Evolutionary conservation across 2,797 vertebrate genomes (phyloP).

Genomic region (Sardinella longiceps): DNA sequence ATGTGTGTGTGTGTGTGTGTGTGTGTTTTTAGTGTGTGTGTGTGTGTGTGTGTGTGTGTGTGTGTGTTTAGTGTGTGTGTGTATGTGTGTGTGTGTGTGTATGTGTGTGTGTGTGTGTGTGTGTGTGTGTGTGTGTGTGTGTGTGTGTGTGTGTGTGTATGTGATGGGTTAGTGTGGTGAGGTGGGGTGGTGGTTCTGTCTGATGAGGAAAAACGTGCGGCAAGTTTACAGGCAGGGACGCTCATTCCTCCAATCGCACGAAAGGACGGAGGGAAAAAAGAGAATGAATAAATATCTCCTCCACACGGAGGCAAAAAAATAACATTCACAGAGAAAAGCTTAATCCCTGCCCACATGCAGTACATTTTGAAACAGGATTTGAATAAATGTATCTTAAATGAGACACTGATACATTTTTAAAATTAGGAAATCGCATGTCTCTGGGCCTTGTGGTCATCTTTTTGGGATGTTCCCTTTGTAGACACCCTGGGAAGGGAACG

Average conservation of each 20-base stretch:
- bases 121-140: neutral
- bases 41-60: slow-evolving; percentile 3
- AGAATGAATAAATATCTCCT: slow-evolving; percentile 25
- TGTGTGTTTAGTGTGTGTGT: neutral
- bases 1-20: neutral
- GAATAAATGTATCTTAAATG: slow-evolving; percentile 26
- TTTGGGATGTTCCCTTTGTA: neutral
- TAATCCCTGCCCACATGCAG: slow-evolving; percentile 25
- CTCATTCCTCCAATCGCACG: neutral
- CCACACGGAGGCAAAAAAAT: slow-evolving; percentile 8
- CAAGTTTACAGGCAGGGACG: slow-evolving; percentile 1
- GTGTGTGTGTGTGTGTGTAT: neutral
- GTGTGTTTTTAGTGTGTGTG: neutral
- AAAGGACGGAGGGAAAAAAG: neutral
- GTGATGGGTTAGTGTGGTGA: neutral
- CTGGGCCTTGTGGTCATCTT: neutral
- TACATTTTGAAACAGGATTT: slow-evolving; percentile 26
- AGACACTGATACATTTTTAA: neutral
- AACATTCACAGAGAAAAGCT: slow-evolving; percentile 12
- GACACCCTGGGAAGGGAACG: neutral
- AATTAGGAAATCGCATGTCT: neutral
- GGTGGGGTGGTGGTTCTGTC: neutral
- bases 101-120: neutral
- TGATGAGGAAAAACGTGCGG: neutral
- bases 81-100: neutral